These are phyloP conservation scores for Nomada fucata DNA, from an alignment of 2,888 invertebrate genomes.

Conservation along the genomic window DNA sequence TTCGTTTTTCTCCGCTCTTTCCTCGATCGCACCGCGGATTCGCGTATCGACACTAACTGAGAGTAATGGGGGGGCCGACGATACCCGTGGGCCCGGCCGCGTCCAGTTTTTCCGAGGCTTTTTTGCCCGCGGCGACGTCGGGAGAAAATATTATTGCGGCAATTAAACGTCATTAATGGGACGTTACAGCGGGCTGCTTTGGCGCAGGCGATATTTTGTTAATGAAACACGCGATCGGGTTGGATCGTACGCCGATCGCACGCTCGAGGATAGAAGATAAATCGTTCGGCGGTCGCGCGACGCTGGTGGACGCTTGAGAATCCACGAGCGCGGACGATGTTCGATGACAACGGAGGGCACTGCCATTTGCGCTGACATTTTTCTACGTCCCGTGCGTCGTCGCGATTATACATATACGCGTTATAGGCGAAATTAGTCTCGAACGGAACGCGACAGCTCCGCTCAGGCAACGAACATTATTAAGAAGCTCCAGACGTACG, in stretches of 20 bases:
- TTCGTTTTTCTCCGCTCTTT: constrained; percentile 20
- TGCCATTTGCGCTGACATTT: background rate
- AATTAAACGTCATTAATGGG: constrained; percentile 43
- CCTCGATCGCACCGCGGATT: constrained; percentile 34
- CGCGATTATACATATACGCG: background rate
- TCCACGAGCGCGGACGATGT: background rate
- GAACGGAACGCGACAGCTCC: constrained; percentile 4
- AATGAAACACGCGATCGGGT: background rate
- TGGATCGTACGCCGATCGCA: background rate
- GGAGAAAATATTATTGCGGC: constrained; percentile 14
- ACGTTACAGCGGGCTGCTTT: constrained; percentile 16
- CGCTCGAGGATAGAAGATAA: background rate
- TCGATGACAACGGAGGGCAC: background rate
- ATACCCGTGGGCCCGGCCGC: background rate
- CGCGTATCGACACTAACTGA: constrained; percentile 33
- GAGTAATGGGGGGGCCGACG: constrained; percentile 59
- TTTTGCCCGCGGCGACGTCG: background rate
- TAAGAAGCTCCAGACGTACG: constrained; percentile 71
- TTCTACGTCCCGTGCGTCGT: background rate
- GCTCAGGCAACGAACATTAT: constrained; percentile 65
- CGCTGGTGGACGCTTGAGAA: background rate
- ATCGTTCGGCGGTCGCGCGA: background rate
- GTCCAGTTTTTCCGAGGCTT: background rate
- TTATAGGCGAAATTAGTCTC: background rate
- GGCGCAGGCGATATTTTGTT: background rate